Conservation (phyloP, 1,140 invertebrate species). For the Streblospio benedicti region DNA sequence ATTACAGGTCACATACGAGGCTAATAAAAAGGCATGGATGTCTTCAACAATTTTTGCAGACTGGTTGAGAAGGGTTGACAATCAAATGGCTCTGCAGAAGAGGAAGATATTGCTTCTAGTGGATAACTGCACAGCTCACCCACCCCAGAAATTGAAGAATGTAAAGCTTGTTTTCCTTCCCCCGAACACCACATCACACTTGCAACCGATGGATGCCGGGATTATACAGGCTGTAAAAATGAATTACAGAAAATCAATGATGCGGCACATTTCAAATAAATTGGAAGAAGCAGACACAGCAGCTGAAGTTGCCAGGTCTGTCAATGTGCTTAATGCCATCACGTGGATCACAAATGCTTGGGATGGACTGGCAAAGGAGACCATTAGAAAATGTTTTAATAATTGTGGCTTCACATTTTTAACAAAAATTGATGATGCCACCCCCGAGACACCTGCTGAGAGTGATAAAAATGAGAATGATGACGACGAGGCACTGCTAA, state of each 20-base stretch:
- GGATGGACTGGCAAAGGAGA: not conserved
- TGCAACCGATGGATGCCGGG: conserved; percentile 47
- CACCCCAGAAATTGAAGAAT: conserved; percentile 27
- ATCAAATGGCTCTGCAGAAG: too few species aligned
- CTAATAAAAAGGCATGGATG: conserved; percentile 1
- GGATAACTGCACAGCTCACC: conserved; percentile 46
- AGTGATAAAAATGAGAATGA: too few species aligned
- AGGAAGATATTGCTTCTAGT: conserved; percentile 46
- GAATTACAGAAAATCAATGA: not conserved
- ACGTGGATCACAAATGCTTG: not conserved
- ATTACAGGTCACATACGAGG: not conserved
- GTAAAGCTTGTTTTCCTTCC: conserved; percentile 44
- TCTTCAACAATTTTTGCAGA: not conserved
- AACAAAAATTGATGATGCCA: too few species aligned
- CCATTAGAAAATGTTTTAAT: conserved; percentile 5
- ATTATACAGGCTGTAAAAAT: conserved; percentile 39
- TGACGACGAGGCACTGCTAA: too few species aligned
- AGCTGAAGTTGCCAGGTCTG: not conserved
- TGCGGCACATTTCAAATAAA: not conserved
- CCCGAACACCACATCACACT: conserved; percentile 42
- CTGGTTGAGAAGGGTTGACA: not conserved
- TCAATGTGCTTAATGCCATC: conserved; percentile 12
- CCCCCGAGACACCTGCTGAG: too few species aligned
- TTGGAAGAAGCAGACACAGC: not conserved
- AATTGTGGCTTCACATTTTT: conserved; percentile 3